Evolutionary conservation across 2,113 vertebrate genomes (phyloP), one percentile per base, ranked within the genome.

Genomic region (Amphilophus citrinellus): DNA sequence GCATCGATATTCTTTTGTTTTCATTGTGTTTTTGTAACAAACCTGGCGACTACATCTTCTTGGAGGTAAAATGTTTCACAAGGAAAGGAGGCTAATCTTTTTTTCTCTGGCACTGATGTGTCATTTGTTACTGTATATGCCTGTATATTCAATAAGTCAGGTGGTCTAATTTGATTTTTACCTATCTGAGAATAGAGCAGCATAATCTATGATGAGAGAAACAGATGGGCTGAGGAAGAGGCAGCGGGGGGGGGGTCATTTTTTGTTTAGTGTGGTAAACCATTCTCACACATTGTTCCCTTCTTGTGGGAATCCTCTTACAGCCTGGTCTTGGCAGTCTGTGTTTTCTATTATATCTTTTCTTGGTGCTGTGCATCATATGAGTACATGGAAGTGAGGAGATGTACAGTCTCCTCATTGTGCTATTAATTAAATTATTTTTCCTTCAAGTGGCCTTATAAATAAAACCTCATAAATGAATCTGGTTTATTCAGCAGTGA

Each of bases 281-380:
- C n/a, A 4, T n/a, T 71, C 50, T 39, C 13, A 20, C 6, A 18
- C 13, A 17, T 71, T 22, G 24, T 71, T 71, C 50, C 18, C 30
- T 18, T 18, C 10, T 20, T 47, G 60, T 68, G 39, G 57, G 14
- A 86, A 77, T 18, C 3, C 42, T 66, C 63, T 61, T 20, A 30
- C 4, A 56, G 53, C 6, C 11, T 53, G 10, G 3, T 61, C 17
- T 77, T 83, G 80, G 53, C 80, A 18, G 76, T 62, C 77, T 77
- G 20, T 42, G 50, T 77, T 80, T 58, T 56, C 61, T 32, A 5
- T 76, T 76, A 32, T 78, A 7, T 14, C 44, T 60, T 13, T 77
- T 83, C 71, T 30, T 59, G 37, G 61, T 73, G 13, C n/a, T 22
- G 20, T 78, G 65, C 39, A 80, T 88, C 81, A 83, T 80, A 86